Percentiles rank a stretch among this genome's conserved stretches.
Evolutionary conservation across 2,888 invertebrate genomes (phyloP).

Genomic region (Labia minor): DNA sequence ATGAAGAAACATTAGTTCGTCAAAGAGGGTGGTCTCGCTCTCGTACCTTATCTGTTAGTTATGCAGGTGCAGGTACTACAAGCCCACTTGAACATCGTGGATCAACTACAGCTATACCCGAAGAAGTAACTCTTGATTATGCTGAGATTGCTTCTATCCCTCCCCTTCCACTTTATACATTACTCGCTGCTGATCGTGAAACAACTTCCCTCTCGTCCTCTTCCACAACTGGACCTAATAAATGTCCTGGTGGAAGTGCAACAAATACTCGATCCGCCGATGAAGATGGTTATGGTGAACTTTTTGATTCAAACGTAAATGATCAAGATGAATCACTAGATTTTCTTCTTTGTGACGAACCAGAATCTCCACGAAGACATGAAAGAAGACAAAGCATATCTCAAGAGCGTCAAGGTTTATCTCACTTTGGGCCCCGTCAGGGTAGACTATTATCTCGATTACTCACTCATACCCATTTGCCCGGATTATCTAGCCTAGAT

Average conservation of each 20-base stretch:
- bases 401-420: conserved; percentile 60
- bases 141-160: conserved; percentile 97
- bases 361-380: conserved; percentile 42
- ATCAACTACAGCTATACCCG: conserved; percentile 66
- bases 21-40: conserved; percentile 79
- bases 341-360: conserved; percentile 62
- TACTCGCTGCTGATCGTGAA: conserved; percentile 88
- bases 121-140: conserved; percentile 82
- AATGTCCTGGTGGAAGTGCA: background rate
- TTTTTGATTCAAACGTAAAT: conserved; percentile 72
- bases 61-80: conserved; percentile 52
- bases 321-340: conserved; percentile 68
- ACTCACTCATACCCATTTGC: conserved; percentile 87
- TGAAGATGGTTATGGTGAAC: conserved; percentile 65
- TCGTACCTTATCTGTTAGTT: conserved; percentile 79
- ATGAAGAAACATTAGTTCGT: conserved; percentile 50
- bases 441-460: conserved; percentile 75
- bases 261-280: background rate
- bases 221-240: conserved; percentile 33
- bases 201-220: conserved; percentile 36
- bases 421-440: conserved; percentile 77
- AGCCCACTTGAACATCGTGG: conserved; percentile 67
- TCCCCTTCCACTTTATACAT: conserved; percentile 90
- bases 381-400: conserved; percentile 55
- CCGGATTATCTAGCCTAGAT: conserved; percentile 89